These are phyloP conservation scores for Lymantria dispar DNA, from an alignment of 2,888 invertebrate genomes.

Conservation along the genomic window DNA sequence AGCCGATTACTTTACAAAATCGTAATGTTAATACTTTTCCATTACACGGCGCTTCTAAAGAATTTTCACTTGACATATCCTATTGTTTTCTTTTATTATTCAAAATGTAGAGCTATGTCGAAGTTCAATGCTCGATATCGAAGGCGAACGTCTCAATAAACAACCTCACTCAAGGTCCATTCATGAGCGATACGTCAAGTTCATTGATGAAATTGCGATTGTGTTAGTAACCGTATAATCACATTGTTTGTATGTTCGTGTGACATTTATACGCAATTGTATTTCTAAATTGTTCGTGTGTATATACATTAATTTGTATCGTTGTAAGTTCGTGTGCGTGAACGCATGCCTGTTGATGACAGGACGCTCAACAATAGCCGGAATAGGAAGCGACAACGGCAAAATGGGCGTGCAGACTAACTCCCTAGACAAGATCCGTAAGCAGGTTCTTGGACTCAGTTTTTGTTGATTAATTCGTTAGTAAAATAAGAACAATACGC, in stretches of 20 bases:
- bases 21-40: too few relatives aligned
- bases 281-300: slow-evolving; percentile 18
- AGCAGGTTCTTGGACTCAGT: slow-evolving; percentile 56
- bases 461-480: slow-evolving; percentile 56
- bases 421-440: slow-evolving; percentile 70
- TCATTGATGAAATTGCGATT: slow-evolving; percentile 61
- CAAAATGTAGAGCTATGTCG: slow-evolving; percentile 17
- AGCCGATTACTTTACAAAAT: too few relatives aligned
- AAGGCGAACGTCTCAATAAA: slow-evolving; percentile 47
- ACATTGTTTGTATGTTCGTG: slow-evolving; percentile 14
- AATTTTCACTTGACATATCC: too few relatives aligned
- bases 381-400: slow-evolving; percentile 76
- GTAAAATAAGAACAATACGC: slow-evolving; percentile 51
- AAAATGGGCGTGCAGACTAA: slow-evolving; percentile 64
- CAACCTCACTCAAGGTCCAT: slow-evolving; percentile 69
- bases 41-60: too few relatives aligned
- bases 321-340: slow-evolving; percentile 41
- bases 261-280: slow-evolving; percentile 12
- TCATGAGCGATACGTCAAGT: slow-evolving; percentile 59
- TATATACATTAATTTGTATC: slow-evolving; percentile 35
- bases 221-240: slow-evolving; percentile 36
- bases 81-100: too few relatives aligned
- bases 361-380: slow-evolving; percentile 79
- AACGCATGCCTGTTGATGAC: slow-evolving; percentile 59
- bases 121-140: slow-evolving; percentile 65